phyloP scores from a whole-genome alignment of 2,797 vertebrate genomes.

The Enteromius viviparus region DNA sequence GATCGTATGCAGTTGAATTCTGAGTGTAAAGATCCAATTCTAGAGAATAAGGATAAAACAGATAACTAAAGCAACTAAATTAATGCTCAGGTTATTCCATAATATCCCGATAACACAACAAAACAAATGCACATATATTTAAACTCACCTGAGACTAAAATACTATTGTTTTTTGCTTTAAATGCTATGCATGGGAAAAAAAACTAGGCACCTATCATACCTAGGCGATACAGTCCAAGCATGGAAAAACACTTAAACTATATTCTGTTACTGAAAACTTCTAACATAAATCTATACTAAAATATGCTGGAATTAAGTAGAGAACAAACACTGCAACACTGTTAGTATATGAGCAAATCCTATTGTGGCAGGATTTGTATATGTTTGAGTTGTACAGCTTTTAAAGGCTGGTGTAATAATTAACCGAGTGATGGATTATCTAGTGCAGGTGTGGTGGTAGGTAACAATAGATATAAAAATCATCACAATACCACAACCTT shows the following conservation, averaged over 20 bases:
- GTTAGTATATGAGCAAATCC: slow-evolving; percentile 4
- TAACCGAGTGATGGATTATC: slow-evolving; percentile 36
- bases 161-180: not conserved
- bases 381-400: slow-evolving; percentile 26
- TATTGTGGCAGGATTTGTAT: slow-evolving; percentile 12
- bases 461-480: slow-evolving; percentile 29
- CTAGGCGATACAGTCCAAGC: not conserved
- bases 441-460: slow-evolving; percentile 33
- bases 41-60: not conserved
- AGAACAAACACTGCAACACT: not conserved
- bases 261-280: not conserved
- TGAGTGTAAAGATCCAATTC: not conserved
- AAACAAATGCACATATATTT: not conserved
- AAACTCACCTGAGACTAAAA: not conserved
- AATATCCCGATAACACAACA: not conserved
- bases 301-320: not conserved
- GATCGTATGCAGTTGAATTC: not conserved
- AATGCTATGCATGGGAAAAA: slow-evolving; percentile 12
- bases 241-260: not conserved
- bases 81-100: not conserved
- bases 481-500: slow-evolving; percentile 1
- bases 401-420: slow-evolving; percentile 39
- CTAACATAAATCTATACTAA: not conserved
- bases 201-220: not conserved
- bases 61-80: not conserved